phyloP scores from a whole-genome alignment of 2,113 vertebrate genomes.

The Protobothrops flavoviridis region DNA sequence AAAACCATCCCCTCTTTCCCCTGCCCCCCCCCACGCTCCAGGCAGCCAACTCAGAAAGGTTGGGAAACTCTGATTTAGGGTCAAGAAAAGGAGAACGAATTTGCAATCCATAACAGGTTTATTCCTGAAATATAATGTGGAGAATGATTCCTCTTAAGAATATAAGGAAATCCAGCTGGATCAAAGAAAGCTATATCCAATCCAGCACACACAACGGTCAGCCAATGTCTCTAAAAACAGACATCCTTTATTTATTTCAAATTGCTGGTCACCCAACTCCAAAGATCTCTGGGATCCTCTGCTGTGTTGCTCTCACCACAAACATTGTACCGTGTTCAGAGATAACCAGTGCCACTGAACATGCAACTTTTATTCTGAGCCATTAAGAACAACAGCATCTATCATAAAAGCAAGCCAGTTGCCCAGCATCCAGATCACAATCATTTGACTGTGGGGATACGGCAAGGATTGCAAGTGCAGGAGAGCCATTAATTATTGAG shows the following conservation, averaged over 20 bases:
- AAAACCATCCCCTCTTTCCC: too few species aligned
- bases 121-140: not conserved
- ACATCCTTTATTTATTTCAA: not conserved
- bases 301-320: not conserved
- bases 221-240: not conserved
- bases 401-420: not conserved
- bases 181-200: not conserved
- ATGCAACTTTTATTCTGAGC: not conserved
- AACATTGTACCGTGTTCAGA: not conserved
- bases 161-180: not conserved
- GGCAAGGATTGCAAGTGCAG: not conserved
- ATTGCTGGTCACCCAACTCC: not conserved
- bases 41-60: too few species aligned
- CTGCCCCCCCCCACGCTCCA: too few species aligned
- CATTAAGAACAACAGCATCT: not conserved
- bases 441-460: not conserved
- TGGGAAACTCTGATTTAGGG: not conserved
- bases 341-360: not conserved
- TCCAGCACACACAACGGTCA: not conserved
- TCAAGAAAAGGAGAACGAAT: not conserved
- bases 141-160: not conserved
- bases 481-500: not conserved
- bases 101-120: not conserved
- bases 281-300: not conserved
- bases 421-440: not conserved